Percentiles rank a stretch among this genome's conserved stretches.
Evolutionary conservation across 1,140 invertebrate genomes (phyloP).

Genomic region (Rhyacophila brunnea): DNA sequence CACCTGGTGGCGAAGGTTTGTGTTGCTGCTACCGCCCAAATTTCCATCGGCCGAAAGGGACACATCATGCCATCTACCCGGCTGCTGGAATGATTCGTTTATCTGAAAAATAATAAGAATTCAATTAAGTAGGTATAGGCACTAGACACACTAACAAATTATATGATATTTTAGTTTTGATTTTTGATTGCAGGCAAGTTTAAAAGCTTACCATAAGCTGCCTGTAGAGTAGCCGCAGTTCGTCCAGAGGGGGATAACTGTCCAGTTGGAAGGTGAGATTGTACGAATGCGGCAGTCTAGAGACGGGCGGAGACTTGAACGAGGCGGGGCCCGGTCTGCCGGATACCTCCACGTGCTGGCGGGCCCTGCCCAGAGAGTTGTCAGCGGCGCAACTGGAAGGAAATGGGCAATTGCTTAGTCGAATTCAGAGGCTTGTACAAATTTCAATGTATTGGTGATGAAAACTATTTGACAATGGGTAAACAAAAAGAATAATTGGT

Average conservation of each 20-base stretch:
- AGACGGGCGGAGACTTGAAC: constrained; percentile 62
- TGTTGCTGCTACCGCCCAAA: constrained; percentile 27
- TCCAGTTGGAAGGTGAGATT: constrained; percentile 63
- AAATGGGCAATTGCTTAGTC: no score
- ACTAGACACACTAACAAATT: no score
- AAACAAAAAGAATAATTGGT: no score
- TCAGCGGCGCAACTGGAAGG: constrained; percentile 64
- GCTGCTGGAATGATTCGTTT: constrained; percentile 70
- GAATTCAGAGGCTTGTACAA: no score
- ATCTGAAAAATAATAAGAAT: constrained; percentile 60
- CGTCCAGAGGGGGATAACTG: constrained; percentile 63
- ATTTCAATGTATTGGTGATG: no score
- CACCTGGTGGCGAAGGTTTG: constrained; percentile 43
- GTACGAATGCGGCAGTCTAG: constrained; percentile 56
- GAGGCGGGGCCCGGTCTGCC: constrained; percentile 65
- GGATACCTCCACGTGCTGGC: constrained; percentile 65
- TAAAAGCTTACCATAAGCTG: constrained; percentile 60
- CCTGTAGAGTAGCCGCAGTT: constrained; percentile 62
- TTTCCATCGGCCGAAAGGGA: constrained; percentile 14
- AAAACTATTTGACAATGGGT: no score
- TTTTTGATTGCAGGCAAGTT: no score
- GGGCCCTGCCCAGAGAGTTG: constrained; percentile 66
- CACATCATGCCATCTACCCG: constrained; percentile 71
- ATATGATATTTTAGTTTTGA: no score
- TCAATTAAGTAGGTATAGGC: no score